Conservation (phyloP, 2,113 vertebrate genomes). For the Ailurus styani region DNA sequence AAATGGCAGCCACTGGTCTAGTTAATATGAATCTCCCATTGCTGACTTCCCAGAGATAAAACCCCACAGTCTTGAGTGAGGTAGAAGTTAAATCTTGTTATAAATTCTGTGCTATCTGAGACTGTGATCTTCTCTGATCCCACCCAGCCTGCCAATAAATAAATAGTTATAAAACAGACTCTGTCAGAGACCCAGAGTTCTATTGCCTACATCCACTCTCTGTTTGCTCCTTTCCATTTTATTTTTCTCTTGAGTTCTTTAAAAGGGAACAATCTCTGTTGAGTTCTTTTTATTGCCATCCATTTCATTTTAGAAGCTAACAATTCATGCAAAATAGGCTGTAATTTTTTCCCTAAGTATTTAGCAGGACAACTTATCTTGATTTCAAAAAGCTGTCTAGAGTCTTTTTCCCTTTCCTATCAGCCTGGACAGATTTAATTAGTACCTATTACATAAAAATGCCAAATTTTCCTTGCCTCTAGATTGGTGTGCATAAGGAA, state of each 20-base stretch:
- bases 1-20: background rate
- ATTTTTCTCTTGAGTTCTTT: background rate
- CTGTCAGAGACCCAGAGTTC: background rate
- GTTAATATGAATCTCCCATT: background rate
- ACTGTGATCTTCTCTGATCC: background rate
- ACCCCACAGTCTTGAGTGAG: background rate
- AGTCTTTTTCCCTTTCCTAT: background rate
- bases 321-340: background rate
- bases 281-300: background rate
- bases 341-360: background rate
- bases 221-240: background rate
- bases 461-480: background rate
- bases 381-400: background rate
- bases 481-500: background rate
- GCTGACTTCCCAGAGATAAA: slow-evolving; percentile 43
- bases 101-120: background rate
- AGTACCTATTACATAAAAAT: background rate
- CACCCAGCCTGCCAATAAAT: background rate
- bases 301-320: background rate
- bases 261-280: background rate
- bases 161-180: background rate
- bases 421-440: background rate
- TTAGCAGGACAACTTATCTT: background rate
- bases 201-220: background rate
- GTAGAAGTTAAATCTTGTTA: slow-evolving; percentile 14